These are phyloP conservation scores for Hyles vespertilio DNA, from an alignment of 1,140 invertebrate genomes.

Conservation along the genomic window DNA sequence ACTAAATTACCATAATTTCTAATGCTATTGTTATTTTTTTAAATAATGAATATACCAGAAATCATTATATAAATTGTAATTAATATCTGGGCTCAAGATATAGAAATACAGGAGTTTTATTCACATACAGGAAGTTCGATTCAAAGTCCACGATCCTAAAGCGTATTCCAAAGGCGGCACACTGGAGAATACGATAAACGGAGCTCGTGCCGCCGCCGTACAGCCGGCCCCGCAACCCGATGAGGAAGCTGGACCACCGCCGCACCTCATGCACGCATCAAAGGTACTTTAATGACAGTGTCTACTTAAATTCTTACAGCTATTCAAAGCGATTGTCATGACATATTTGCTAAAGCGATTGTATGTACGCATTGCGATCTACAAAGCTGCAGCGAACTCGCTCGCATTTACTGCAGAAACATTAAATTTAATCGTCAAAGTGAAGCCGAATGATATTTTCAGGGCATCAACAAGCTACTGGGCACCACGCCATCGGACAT, in stretches of 20 bases:
- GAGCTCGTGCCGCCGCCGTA: constrained; percentile 76
- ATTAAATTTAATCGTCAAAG: constrained; percentile 1
- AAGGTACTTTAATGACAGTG: constrained; percentile 73
- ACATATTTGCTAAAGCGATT: too few relatives aligned
- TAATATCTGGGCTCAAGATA: too few relatives aligned
- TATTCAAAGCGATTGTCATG: too few relatives aligned
- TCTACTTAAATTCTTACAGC: too few relatives aligned
- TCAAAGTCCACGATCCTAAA: constrained; percentile 94
- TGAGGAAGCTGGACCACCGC: constrained; percentile 79
- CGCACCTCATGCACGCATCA: constrained; percentile 85
- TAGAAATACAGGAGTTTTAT: too few relatives aligned
- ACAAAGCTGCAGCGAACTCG: constrained; percentile 2
- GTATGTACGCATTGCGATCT: background rate
- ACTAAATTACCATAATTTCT: too few relatives aligned
- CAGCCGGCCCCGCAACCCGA: constrained; percentile 68
- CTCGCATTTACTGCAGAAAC: too few relatives aligned
- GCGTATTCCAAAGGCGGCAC: constrained; percentile 92
- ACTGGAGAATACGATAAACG: constrained; percentile 91
- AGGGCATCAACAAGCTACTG: constrained; percentile 91
- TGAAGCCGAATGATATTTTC: constrained; percentile 41
- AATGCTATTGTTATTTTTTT: too few relatives aligned
- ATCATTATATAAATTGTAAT: too few relatives aligned
- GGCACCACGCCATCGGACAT: constrained; percentile 96
- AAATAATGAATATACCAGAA: too few relatives aligned
- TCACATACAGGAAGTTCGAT: constrained; percentile 93